Evolutionary conservation across 1,140 invertebrate genomes (phyloP), one percentile per base, ranked within the genome.

Genomic region (Caenorhabditis remanei): DNA sequence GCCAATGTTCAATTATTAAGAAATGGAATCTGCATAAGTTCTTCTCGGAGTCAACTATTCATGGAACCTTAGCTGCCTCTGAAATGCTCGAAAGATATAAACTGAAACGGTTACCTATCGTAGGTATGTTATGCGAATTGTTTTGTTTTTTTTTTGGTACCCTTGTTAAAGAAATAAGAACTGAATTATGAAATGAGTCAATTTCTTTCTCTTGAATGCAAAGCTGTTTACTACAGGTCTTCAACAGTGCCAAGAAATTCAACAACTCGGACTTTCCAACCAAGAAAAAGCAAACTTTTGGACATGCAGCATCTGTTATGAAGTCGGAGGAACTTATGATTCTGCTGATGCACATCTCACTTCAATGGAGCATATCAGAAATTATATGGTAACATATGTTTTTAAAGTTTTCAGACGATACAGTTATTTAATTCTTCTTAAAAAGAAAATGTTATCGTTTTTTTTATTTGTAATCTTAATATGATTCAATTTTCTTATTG

Each of bases 1-100:
- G 32, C 32, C 32, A 32, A 11, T 11, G 11, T 11, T 63, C n/a
- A 32, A 24, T 16, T 21, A 53, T 79, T 43, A 5, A 79, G 71
- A 79, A 50, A 41, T 79, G 71, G 71, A 79, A 50, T 11, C 14
- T 79, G 46, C 40, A 79, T 13, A 50, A 79, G 71, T 79, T 79
- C 40, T 24, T 79, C n/a, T 40, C 43, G 0, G 46, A 53, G 7
- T 79, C 71, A 11, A 2, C 11, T 9, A 50, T 19, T 32, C 71
- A 43, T 24, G 8, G 11, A 9, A 50, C 46, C 1, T 14, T 24
- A 1, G 43, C 46, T 2, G 46, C 53, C 24, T 79, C 71, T 4
- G n/a, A 50, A 24, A 79, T 79, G 71, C 71, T 46, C 9, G 71
- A 79, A 50, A 79, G 71, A 50, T 79, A 79, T 24, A 79, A 79